phyloP scores from a whole-genome alignment of 2,113 vertebrate species.

The Poeciliopsis occidentalis region DNA sequence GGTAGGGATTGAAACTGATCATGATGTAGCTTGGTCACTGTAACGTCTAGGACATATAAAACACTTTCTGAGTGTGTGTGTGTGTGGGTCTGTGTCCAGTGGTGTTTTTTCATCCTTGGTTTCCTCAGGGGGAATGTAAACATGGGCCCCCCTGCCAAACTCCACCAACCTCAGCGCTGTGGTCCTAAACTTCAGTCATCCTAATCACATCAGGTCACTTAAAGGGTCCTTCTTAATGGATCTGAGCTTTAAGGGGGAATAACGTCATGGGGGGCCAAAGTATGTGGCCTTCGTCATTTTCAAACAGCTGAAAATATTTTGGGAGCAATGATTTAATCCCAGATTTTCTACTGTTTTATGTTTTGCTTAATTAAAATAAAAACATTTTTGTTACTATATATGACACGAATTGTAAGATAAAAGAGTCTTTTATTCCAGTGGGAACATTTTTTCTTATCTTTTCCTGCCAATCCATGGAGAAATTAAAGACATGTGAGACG shows the following conservation, averaged over 20 bases:
- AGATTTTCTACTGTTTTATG: background rate
- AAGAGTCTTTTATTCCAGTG: background rate
- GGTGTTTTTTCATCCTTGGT: slow-evolving; percentile 87
- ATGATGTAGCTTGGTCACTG: slow-evolving; percentile 11
- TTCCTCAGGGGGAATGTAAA: slow-evolving; percentile 96
- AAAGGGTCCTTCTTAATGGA: background rate
- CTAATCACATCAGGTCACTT: slow-evolving; percentile 47
- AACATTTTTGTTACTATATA: background rate
- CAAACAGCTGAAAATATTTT: background rate
- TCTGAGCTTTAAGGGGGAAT: slow-evolving; percentile 11
- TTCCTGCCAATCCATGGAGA: background rate
- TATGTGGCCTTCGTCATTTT: background rate
- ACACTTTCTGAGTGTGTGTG: slow-evolving; percentile 1
- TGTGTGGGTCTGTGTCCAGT: slow-evolving; percentile 62
- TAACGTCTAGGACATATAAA: slow-evolving; percentile 9
- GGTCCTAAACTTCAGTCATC: slow-evolving; percentile 30
- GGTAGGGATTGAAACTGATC: slow-evolving; percentile 15
- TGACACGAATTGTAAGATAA: background rate
- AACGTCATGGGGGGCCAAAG: background rate
- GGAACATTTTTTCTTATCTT: background rate
- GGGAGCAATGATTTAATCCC: background rate
- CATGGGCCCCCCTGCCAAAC: slow-evolving; percentile 85
- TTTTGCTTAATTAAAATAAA: background rate
- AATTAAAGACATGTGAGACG: background rate
- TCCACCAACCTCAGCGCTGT: slow-evolving; percentile 48